Base-by-base conservation (phyloP, 2,888 invertebrate genomes). In the Cheilosia grossa region DNA sequence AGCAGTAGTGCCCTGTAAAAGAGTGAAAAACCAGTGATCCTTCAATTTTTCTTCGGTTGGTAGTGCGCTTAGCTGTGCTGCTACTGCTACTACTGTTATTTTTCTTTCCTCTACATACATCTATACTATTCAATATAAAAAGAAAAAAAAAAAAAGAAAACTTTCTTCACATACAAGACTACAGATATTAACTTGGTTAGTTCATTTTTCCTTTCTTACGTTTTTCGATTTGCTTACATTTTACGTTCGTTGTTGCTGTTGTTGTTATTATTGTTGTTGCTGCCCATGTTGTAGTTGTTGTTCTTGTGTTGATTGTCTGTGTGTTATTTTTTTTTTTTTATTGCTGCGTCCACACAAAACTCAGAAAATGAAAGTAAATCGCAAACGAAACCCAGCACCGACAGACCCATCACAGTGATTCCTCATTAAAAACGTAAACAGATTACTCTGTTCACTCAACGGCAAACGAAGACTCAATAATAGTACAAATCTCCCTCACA, bases 1-100 rank as follows among this genome's bases (percentile, higher is more conserved):
- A 90, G 91, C 90, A 90, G 90, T 91, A 89, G 91, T 90, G 89
- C 89, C 90, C 89, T 90, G 90, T 89, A 90, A 89, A 91, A 91
- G 91, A 91, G 91, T 90, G 91, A 75, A 85, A 75, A 67, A 81
- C 81, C 81, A 85, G 85, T 85, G 85, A 85, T 85, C 85, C 81
- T 85, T 81, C 85, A 85, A 85, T 81, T 85, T 85, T 85, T 85
- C 85, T 85, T 85, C 85, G 85, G 85, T 85, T 85, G 85, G 85
- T 85, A 85, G 85, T 85, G 85, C 85, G 85, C 85, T 72, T 85
- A 85, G 72, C 81, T 85, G 75, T 80, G 80, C 83, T 77, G 75
- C 85, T 81, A 85, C 85, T 85, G 70, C 85, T 85, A 80, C 75
- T 85, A 79, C 72, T 79, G 72, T 79, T 70, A 81, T 85, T 81